Evolutionary conservation across 2,113 vertebrate genomes (phyloP), one percentile per base, ranked within the genome.

Genomic region (Oryzias woworae): DNA sequence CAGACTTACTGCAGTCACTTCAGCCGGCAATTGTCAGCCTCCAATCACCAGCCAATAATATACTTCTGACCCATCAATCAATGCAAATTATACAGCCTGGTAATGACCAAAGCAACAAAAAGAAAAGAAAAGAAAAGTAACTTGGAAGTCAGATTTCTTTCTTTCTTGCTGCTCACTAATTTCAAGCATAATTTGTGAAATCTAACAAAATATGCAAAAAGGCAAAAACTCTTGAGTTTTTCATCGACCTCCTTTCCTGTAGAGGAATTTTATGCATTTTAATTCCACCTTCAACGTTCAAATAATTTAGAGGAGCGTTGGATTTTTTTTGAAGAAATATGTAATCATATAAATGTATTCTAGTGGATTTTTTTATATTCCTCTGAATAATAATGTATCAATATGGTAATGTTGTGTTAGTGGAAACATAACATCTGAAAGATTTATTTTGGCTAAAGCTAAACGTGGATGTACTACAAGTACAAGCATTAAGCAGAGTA

Each of bases 31-130:
- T 72, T 77, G 49, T 67, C 67, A 68, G 48, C 54, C 62, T 74
- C 58, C 71, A 75, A 78, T 84, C 74, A 69, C 50, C 22, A 66
- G 66, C 56, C 63, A 78, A 77, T 73, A 55, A 75, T 60, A 75
- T 59, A 79, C 58, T 61, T 73, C 46, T 36, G 57, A 69, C 52
- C 53, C 55, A 66, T 78, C 54, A 77, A 60, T 85, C 80, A 71
- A 23, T 28, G 73, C 13, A 80, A 80, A 83, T 81, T 57, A 59
- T 64, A 65, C 8, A 46, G 63, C 5, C 22, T 12, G 15, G 26
- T 51, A 49, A 82, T 66, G 76, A 55, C 24, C 36, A 36, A 36
- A 36, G 12, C 36, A 36, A 17, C 60, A 53, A 70, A 67, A 56
- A n/a, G n/a, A n/a, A n/a, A n/a, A n/a, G 22, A 60, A 7, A 56